Evolutionary conservation across 2,888 invertebrate genomes (phyloP), one percentile per base, ranked within the genome.

Genomic region (Tetragonisca angustula): DNA sequence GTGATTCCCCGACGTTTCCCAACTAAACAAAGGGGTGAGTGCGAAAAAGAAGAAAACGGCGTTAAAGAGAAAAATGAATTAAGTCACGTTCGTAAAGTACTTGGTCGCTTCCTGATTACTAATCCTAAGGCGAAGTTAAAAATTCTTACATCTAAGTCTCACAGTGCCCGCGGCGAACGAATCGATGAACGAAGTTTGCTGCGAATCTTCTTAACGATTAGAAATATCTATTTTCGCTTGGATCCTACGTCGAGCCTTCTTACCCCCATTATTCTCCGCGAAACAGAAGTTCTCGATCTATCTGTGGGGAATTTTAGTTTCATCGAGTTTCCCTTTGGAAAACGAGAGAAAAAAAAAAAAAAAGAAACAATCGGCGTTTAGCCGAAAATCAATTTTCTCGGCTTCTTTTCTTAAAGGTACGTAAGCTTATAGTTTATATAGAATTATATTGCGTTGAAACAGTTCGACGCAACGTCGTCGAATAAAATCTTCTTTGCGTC

Each of bases 101-200:
- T 80, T 59, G 36, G 56, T 68, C 52, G 72, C 59, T 68, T 36
- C 6, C 11, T 65, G 49, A 9, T 70, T 69, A n/a, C 43, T 69
- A 54, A 49, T 36, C 19, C 15, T 43, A 74, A 9, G 36, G 36
- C 21, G 32, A 73, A 54, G 43, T 68, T 50, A 56, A 67, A 24
- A 70, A 65, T 5, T 4, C 81, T 83, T 83, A 81, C 65, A 71
- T 17, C 83, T 83, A 83, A 52, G 27, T 52, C 50, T 76, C 65
- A 72, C 76, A 73, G 17, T n/a, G 43, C 6, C 64, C n/a, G 52
- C 17, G 36, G 50, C 17, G 70, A 21, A 70, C 68, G 79, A 75
- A 68, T 56, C 15, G 49, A 27, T 59, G 21, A 74, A 36, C 36
- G 5, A 17, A 9, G 21, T 27, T 11, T 32, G n/a, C 2, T 61